Evolutionary conservation across 2,113 vertebrate species (phyloP).

Genomic region (Cyanoliseus patagonus): DNA sequence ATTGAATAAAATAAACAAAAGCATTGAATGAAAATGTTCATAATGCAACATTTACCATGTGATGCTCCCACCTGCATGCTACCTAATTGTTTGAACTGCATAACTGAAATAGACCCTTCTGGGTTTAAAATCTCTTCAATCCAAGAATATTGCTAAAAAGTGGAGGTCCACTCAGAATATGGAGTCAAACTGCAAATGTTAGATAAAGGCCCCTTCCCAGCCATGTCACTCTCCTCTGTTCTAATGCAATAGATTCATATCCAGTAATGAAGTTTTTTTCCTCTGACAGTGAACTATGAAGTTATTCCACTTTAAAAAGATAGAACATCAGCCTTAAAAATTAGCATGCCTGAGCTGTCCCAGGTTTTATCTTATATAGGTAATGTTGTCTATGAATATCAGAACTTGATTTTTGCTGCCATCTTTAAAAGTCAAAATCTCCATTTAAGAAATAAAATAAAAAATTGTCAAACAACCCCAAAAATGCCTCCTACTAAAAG

Average conservation of each 20-base stretch:
- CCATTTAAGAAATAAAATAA: background rate
- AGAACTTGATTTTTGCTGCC: background rate
- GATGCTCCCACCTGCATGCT: background rate
- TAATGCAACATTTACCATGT: background rate
- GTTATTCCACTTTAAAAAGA: background rate
- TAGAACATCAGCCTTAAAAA: background rate
- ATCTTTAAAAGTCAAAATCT: background rate
- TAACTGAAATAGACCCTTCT: background rate
- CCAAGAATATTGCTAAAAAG: background rate
- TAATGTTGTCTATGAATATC: background rate
- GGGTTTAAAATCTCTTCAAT: background rate
- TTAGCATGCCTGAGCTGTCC: background rate
- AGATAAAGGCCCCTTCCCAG: background rate
- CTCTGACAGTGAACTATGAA: background rate
- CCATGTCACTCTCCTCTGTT: background rate
- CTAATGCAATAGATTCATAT: background rate
- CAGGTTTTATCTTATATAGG: background rate
- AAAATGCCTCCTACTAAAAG: background rate
- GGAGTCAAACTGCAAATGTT: background rate
- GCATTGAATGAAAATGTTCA: background rate
- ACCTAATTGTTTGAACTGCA: background rate
- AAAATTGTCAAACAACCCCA: accelerated
- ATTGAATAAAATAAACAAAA: background rate
- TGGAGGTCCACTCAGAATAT: background rate
- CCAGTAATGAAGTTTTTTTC: background rate